A percentile compares a stretch with the other conserved stretches of the same genome.
These are phyloP conservation scores for Myoxocephalus aenaeus DNA, from an alignment of 2,797 vertebrate species.

Conservation along the genomic window DNA sequence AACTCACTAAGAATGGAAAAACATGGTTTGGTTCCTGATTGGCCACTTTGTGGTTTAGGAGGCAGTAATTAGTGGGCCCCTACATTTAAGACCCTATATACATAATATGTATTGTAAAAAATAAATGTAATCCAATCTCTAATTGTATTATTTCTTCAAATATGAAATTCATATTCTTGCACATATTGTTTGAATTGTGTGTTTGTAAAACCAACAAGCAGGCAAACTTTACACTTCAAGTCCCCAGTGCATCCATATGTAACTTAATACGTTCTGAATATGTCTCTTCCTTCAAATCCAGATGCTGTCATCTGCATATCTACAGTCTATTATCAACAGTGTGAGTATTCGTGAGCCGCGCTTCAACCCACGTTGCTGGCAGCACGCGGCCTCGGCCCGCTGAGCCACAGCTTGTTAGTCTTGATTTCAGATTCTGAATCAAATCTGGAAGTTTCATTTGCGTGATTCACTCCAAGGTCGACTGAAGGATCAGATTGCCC, in stretches of 20 bases:
- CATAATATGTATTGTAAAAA: background rate
- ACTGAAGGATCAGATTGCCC: conserved; percentile 76
- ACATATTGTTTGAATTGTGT: background rate
- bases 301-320: conserved; percentile 6
- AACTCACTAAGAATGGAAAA: conserved; percentile 35
- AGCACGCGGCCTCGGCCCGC: conserved; percentile 19
- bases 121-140: background rate
- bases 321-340: conserved; percentile 3
- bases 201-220: conserved; percentile 3
- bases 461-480: conserved; percentile 75
- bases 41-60: conserved; percentile 36
- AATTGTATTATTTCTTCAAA: background rate
- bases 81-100: background rate
- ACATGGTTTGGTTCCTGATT: conserved; percentile 12
- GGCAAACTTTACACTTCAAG: background rate
- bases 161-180: background rate
- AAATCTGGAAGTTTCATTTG: conserved; percentile 79
- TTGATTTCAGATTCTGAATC: conserved; percentile 69
- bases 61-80: conserved; percentile 41
- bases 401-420: conserved; percentile 71
- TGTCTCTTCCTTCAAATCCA: conserved; percentile 5
- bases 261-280: background rate
- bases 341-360: conserved; percentile 15
- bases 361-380: conserved; percentile 27
- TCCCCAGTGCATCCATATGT: no score